phyloP scores from a whole-genome alignment of 64 coral and sea anemone genomes.

The Montipora sp. region DNA sequence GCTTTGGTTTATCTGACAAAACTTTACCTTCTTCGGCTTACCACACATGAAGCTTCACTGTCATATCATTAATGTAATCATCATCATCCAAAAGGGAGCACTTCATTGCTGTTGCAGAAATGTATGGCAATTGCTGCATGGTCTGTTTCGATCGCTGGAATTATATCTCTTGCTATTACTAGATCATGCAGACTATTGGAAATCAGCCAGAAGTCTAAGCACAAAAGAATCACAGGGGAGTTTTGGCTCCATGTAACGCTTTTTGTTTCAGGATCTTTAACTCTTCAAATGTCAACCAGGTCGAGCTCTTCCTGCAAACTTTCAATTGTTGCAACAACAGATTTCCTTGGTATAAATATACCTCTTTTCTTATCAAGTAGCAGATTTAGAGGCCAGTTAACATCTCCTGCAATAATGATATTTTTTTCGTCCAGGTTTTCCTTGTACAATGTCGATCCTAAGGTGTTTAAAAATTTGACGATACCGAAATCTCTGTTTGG shows the following conservation, averaged over 20 bases:
- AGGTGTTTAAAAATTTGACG: background rate
- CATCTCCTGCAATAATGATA: conserved; percentile 14
- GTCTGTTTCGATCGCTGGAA: conserved; percentile 12
- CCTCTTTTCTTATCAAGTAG: conserved; percentile 16
- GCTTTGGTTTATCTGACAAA: too few species aligned
- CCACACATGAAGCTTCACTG: background rate
- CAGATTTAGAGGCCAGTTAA: background rate
- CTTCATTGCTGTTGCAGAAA: background rate
- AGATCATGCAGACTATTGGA: background rate
- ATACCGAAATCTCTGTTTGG: conserved; percentile 14
- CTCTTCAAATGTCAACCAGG: background rate
- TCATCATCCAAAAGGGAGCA: too few species aligned
- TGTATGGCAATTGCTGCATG: conserved; percentile 9
- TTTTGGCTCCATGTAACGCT: too few species aligned
- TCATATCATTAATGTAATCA: background rate
- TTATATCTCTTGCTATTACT: conserved; percentile 9
- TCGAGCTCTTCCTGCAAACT: too few species aligned
- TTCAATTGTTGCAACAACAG: too few species aligned
- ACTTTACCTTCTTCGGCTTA: background rate
- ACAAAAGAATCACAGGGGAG: too few species aligned
- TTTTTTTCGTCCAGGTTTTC: background rate
- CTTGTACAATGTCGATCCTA: background rate
- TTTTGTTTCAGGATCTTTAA: background rate
- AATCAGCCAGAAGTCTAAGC: too few species aligned
- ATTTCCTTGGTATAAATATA: background rate